These are phyloP conservation scores for Phlogophora meticulosa DNA, from an alignment of 2,888 invertebrate genomes.

Conservation along the genomic window DNA sequence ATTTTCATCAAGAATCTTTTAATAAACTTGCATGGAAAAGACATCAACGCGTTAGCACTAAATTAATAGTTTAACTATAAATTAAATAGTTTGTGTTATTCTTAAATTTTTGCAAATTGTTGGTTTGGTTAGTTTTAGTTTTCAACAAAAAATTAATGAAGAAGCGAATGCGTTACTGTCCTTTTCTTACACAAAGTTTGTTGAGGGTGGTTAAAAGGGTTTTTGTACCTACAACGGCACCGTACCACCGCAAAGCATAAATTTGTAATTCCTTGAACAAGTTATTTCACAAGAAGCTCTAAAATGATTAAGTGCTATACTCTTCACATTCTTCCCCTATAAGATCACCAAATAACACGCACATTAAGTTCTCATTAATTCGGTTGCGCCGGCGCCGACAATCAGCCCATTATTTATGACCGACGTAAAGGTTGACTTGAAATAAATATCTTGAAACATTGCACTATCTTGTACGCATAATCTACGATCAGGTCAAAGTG, in stretches of 20 bases:
- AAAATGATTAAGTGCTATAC: slow-evolving; percentile 6
- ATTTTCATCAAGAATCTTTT: no score
- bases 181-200: no score
- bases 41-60: slow-evolving; percentile 30
- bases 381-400: slow-evolving; percentile 35
- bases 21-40: slow-evolving; percentile 32
- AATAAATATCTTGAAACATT: slow-evolving; percentile 42
- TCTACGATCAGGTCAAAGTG: slow-evolving; percentile 19
- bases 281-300: slow-evolving; percentile 7
- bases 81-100: no score
- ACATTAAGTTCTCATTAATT: slow-evolving; percentile 43
- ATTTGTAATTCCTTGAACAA: not conserved
- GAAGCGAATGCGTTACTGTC: no score
- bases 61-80: not conserved
- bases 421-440: slow-evolving; percentile 57
- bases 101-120: no score
- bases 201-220: no score
- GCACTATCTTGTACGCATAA: slow-evolving; percentile 15
- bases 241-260: not conserved
- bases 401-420: slow-evolving; percentile 51
- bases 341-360: slow-evolving; percentile 36
- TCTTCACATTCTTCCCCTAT: not conserved
- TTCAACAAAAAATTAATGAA: no score
- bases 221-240: no score
- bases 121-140: no score